Base-by-base conservation (phyloP, 2,113 vertebrate genomes). In the Parus major region DNA sequence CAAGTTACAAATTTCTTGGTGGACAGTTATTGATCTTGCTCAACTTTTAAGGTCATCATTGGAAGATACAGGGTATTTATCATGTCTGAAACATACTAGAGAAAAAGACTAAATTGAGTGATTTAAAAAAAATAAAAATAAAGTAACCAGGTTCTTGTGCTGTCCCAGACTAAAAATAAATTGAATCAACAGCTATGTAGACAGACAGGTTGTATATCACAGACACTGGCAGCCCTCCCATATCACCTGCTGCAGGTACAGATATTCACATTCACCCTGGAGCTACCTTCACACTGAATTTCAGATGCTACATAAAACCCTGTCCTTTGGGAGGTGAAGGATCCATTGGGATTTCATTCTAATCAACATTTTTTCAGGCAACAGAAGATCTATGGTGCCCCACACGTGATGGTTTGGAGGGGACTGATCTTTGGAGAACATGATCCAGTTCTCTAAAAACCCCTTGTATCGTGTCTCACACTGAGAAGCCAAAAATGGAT, bases 221-320 rank as follows among this genome's bases (percentile, higher is more conserved):
- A 90, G 15, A 36, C 28, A 33, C 4, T 84, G 77, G 69, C 77
- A 82, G 52, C 24, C 31, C 36, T 80, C 35, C 44, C 52, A 4
- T 5, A 11, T 31, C 44, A 60, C 44, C 60, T 47, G 36, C 31
- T 33, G 41, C 39, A 85, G 57, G 63, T 44, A 39, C 35, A 82
- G 25, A 47, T 56, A 53, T 63, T 95, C 57, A 49, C 53, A 36
- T 14, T 81, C 52, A 70, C 28, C 7, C 29, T 14, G 69, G n/a
- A 61, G 46, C 35, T 61, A 5, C 35, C 79, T 20, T 50, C 79
- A 57, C 35, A 11, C 17, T 25, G 59, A 78, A 66, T 61, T 87
- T 60, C 76, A 64, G 1, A 20, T 1, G 0, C 25, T 20, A 11
- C 52, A 36, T 5, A n/a, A 5, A 64, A 0, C 25, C 17, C 69